Evolutionary conservation across 2,888 invertebrate species (phyloP).

Genomic region (Macaria liturata): DNA sequence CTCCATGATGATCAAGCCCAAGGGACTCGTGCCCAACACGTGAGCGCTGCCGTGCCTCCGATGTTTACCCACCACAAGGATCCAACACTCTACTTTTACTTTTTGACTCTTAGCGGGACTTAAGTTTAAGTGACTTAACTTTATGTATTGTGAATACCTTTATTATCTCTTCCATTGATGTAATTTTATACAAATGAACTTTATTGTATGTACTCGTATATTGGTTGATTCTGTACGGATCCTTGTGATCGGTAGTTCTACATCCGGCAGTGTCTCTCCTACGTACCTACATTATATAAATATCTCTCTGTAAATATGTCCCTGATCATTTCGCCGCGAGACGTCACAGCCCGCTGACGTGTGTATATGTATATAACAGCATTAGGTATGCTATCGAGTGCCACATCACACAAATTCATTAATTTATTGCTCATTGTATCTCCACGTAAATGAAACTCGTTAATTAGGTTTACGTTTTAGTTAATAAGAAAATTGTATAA

Average conservation of each 20-base stretch:
- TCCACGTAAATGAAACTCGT: conserved; percentile 68
- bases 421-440: conserved; percentile 77
- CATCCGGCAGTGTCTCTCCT: conserved; percentile 30
- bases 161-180: too few species aligned
- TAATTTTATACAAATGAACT: too few species aligned
- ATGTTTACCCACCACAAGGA: conserved; percentile 73
- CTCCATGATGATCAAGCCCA: conserved; percentile 96
- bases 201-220: too few species aligned
- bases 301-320: conserved; percentile 60
- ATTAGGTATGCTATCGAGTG: conserved; percentile 54
- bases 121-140: conserved; percentile 40
- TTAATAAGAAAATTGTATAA: conserved; percentile 65
- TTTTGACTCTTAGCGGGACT: conserved; percentile 48
- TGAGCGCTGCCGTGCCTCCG: conserved; percentile 46
- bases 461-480: conserved; percentile 75
- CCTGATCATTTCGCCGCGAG: conserved; percentile 21
- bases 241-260: too few species aligned
- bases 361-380: conserved; percentile 71
- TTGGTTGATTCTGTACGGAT: too few species aligned
- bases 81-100: conserved; percentile 39
- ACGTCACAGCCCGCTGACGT: conserved; percentile 11
- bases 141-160: too few species aligned
- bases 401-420: conserved; percentile 77
- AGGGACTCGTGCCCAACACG: conserved; percentile 82
- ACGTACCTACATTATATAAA: conserved; percentile 46